These are phyloP conservation scores for Graptemys geographica DNA, from an alignment of 2,797 vertebrate species.

Conservation along the genomic window DNA sequence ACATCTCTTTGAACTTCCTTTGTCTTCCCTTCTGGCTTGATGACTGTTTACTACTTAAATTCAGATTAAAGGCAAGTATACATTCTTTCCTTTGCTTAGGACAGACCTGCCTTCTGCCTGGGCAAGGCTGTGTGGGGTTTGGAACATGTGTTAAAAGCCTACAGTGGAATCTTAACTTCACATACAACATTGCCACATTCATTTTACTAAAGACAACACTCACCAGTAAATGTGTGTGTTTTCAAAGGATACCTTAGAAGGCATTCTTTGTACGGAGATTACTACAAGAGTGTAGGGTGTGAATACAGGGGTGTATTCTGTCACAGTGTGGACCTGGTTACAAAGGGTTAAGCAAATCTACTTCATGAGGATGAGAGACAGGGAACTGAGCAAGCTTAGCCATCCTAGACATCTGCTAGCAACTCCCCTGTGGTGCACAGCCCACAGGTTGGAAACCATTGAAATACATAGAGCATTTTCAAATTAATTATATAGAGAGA, in stretches of 20 bases:
- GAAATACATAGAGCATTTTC: neutral
- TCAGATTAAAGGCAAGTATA: neutral
- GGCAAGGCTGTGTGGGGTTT: neutral
- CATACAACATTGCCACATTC: neutral
- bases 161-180: neutral
- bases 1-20: neutral
- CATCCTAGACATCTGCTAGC: neutral
- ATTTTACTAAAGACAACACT: neutral
- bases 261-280: neutral
- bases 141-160: neutral
- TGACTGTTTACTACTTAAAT: neutral
- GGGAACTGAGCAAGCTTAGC: neutral
- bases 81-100: neutral
- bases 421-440: neutral
- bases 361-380: neutral
- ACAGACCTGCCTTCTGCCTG: neutral
- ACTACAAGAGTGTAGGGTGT: neutral
- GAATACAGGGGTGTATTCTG: neutral
- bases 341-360: neutral
- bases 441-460: neutral
- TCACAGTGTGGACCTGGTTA: neutral
- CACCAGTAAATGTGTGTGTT: neutral
- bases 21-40: neutral
- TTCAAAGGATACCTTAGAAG: neutral
- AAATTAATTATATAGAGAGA: neutral